phyloP scores from a whole-genome alignment of 2,113 vertebrate species.

The Euleptes europaea region DNA sequence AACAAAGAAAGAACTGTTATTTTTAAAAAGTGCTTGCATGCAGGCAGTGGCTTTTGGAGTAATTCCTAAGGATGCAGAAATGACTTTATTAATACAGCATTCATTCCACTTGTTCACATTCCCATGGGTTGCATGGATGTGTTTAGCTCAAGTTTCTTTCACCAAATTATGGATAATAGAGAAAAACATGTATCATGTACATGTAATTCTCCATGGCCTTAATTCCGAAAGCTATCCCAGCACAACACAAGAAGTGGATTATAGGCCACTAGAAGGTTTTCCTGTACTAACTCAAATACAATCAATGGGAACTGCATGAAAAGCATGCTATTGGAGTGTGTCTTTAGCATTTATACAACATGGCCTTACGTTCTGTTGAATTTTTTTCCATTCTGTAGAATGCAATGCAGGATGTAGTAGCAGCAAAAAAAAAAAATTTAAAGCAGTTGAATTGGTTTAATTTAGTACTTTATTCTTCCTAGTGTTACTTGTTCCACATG shows the following conservation, averaged over 20 bases:
- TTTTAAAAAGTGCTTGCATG: not conserved
- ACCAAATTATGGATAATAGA: not conserved
- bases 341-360: not conserved
- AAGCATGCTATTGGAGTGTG: not conserved
- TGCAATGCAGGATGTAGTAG: not conserved
- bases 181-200: not conserved
- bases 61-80: not conserved
- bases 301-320: not conserved
- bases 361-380: not conserved
- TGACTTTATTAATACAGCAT: too few relatives aligned
- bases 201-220: not conserved
- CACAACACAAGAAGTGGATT: not conserved
- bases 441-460: not conserved
- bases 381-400: not conserved
- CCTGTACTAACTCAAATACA: not conserved
- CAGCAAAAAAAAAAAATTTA: not conserved
- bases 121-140: not conserved
- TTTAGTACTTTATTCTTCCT: constrained; percentile 18
- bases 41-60: not conserved
- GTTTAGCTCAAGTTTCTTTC: not conserved
- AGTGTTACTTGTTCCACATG: constrained; percentile 99
- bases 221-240: not conserved
- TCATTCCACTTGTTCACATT: not conserved
- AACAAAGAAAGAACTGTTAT: too few relatives aligned
- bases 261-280: not conserved